Evolutionary conservation across 2,113 vertebrate species (phyloP).

Genomic region (Anhinga rufa): DNA sequence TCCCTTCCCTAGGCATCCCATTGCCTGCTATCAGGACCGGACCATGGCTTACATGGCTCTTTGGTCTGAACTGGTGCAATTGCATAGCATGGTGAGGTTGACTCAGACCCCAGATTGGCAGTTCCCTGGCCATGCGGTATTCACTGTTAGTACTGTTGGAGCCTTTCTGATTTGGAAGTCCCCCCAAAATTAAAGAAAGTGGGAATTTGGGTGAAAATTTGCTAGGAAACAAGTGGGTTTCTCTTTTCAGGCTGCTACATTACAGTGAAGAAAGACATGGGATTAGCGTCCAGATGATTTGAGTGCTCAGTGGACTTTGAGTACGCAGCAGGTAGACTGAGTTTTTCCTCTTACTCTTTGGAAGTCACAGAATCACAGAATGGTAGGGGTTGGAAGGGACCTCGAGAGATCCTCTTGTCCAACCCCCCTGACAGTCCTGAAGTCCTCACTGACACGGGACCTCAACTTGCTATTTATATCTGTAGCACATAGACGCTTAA

Average conservation of each 20-base stretch:
- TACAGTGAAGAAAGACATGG: background rate
- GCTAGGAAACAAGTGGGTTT: background rate
- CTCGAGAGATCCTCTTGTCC: no score
- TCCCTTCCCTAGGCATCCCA: background rate
- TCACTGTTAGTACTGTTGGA: background rate
- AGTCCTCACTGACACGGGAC: background rate
- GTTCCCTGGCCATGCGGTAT: background rate
- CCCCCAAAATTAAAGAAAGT: background rate
- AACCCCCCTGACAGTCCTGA: no score
- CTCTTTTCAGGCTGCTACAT: background rate
- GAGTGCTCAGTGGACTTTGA: background rate
- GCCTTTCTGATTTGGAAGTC: background rate
- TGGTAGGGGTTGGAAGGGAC: no score
- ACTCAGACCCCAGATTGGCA: rapidly evolving
- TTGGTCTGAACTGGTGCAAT: background rate
- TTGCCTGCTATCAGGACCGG: background rate
- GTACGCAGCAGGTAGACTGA: background rate
- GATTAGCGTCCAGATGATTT: background rate
- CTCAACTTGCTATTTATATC: background rate
- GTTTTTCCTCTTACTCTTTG: background rate
- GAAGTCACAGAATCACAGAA: background rate
- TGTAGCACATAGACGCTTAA: background rate
- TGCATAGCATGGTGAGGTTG: background rate
- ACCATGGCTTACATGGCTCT: rapidly evolving
- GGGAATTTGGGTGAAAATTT: background rate